Percentiles rank a stretch among this genome's conserved stretches.
Conservation (phyloP, 53 echinoderm and acorn worm species). For the Patiria pectinifera region DNA sequence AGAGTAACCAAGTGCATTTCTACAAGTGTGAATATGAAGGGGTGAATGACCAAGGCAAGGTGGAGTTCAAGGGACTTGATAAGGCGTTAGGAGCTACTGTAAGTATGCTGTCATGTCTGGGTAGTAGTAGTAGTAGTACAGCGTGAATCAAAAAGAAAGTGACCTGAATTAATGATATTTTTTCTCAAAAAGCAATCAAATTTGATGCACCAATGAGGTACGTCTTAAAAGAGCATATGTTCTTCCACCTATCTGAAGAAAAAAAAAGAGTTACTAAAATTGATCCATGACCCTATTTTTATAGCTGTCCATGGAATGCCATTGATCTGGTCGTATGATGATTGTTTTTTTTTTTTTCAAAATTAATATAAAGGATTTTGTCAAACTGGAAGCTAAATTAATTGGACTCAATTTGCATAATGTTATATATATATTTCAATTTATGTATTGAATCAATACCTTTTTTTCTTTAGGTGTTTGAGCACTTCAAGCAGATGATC, state of each 20-base stretch:
- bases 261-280: too few relatives aligned
- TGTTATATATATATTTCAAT: not conserved
- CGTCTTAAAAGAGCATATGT: too few relatives aligned
- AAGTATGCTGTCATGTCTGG: not conserved
- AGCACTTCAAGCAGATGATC: conserved; percentile 82
- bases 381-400: not conserved
- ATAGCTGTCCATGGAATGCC: too few relatives aligned
- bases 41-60: conserved; percentile 71
- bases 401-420: not conserved
- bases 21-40: conserved; percentile 78
- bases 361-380: not conserved
- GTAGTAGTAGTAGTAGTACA: too few relatives aligned
- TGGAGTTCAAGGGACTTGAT: conserved; percentile 71
- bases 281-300: too few relatives aligned
- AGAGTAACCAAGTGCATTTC: conserved; percentile 76
- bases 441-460: not conserved
- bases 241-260: too few relatives aligned
- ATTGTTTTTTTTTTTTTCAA: too few relatives aligned
- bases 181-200: too few relatives aligned
- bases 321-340: too few relatives aligned
- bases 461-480: conserved; percentile 69
- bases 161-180: too few relatives aligned
- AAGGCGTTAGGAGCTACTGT: conserved; percentile 70
- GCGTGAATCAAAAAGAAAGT: too few relatives aligned
- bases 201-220: too few relatives aligned